Evolutionary conservation across 2,888 invertebrate species (phyloP), one percentile per base, ranked within the genome.

Genomic region (Tortrix viridana): DNA sequence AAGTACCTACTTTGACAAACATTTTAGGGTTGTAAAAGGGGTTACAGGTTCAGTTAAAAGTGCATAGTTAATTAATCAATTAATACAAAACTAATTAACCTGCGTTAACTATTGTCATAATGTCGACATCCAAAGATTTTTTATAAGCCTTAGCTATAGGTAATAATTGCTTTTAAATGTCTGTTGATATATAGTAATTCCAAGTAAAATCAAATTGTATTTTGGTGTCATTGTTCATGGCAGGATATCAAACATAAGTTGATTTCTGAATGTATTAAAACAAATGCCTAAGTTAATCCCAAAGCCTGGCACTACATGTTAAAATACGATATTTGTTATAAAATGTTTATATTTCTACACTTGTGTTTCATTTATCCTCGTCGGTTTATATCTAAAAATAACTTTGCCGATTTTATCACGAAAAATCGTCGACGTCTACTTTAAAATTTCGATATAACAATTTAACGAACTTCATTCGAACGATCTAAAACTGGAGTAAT

Each of bases 341-440:
- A 87, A 87, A 83, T 86, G 80, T 89, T 88, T 89, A 89, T 89
- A 89, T 89, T 89, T 89, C 76, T 87, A 84, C 57, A 19, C 19
- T 48, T 46, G 71, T 71, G 73, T 84, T 73, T 74, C 52, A 68
- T 73, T 75, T 71, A 19, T 22, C 16, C 22, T 2, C 7, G n/a
- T n/a, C 4, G 32, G 1, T 32, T 32, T 32, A 32, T 12, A 3
- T 32, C 32, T 12, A 32, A 12, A 12, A 6, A 1, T 9, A 32
- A 12, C 3, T 32, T 12, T 32, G 9, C 32, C 32, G 32, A 3
- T 32, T 1, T 32, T 32, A 9, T 32, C 4, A 9, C 9, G 32
- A 32, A 26, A 23, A 23, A n/a, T n/a, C n/a, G n/a, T n/a, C n/a
- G n/a, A n/a, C n/a, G n/a, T n/a, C n/a, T n/a, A n/a, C n/a, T n/a